Evolutionary conservation across 2,888 invertebrate genomes (phyloP), one percentile per base, ranked within the genome.

Genomic region (Zhuqinia jingwanae): DNA sequence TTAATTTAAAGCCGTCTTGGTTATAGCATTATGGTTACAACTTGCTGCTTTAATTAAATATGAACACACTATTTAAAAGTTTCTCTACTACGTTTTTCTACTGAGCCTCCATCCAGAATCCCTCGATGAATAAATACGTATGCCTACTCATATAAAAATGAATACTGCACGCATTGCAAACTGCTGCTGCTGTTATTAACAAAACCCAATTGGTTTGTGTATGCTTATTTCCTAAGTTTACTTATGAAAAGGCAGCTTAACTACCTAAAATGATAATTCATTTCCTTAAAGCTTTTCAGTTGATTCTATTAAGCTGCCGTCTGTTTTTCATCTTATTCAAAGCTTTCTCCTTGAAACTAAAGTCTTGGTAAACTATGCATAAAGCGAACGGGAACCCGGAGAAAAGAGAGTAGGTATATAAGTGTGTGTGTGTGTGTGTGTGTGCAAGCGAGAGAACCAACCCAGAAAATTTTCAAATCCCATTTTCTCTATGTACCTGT

Each of bases 221-320:
- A 8, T 25, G 65, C 50, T 60, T 15, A 30, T 53, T 53, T 73
- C 50, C 27, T 68, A 68, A 36, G 50, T 30, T 56, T 42, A 53
- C 47, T 70, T 80, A 70, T 70, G 56, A 56, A 42, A 73, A 73
- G 75, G 20, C 20, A 56, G 56, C 70, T 68, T 80, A 70, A 80
- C 53, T 70, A 36, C 65, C 36, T 80, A 73, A 70, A 82, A 75
- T 76, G 77, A 36, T 84, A 84, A 84, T 84, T 84, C 83, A 84
- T 84, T 84, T 84, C 50, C 77, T 84, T 76, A 84, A 84, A 84
- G 83, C 83, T 68, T 80, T 80, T 84, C 77, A 60, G 76, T 84
- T 84, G 45, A 84, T 84, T 84, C 83, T 76, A 84, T 84, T 77
- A 84, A 83, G 47, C 70, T 75, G 56, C 75, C 53, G 68, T 63